Conservation (phyloP, 2,888 invertebrate genomes). For the Petrolisthes manimaculis region DNA sequence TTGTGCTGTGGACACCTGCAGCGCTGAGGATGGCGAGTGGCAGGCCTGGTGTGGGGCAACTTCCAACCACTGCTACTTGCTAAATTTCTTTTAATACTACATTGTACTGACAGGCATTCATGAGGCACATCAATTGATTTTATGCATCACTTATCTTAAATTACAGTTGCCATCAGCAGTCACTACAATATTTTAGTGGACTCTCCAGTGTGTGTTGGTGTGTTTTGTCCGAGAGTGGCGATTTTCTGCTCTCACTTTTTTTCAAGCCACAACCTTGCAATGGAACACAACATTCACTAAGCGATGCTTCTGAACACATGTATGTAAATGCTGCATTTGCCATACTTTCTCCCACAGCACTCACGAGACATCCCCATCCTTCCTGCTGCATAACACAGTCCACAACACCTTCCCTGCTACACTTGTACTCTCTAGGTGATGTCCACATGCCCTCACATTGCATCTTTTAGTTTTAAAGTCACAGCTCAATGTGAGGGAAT, state of each 20-base stretch:
- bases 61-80: slow-evolving; percentile 48
- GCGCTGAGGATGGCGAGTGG: slow-evolving; percentile 50
- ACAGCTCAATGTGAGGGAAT: slow-evolving; percentile 53
- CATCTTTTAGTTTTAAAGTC: slow-evolving; percentile 33
- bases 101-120: slow-evolving; percentile 63
- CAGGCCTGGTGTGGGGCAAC: slow-evolving; percentile 42
- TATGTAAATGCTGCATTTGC: slow-evolving; percentile 14
- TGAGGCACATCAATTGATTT: slow-evolving; percentile 62
- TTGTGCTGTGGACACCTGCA: slow-evolving; percentile 61
- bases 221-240: background rate
- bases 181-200: slow-evolving; percentile 36
- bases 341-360: slow-evolving; percentile 30
- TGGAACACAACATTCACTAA: slow-evolving; percentile 7
- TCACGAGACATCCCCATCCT: slow-evolving; percentile 26
- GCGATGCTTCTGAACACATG: slow-evolving; percentile 17
- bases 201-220: slow-evolving; percentile 23
- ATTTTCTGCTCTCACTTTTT: background rate
- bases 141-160: slow-evolving; percentile 48
- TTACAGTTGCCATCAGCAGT: slow-evolving; percentile 48
- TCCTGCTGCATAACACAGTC: slow-evolving; percentile 46
- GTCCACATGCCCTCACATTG: slow-evolving; percentile 47
- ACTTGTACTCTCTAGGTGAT: slow-evolving; percentile 61
- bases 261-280: slow-evolving; percentile 38
- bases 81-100: slow-evolving; percentile 56
- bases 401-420: slow-evolving; percentile 62